These are phyloP conservation scores for Volucella inflata DNA, from an alignment of 2,888 invertebrate species.

Conservation along the genomic window DNA sequence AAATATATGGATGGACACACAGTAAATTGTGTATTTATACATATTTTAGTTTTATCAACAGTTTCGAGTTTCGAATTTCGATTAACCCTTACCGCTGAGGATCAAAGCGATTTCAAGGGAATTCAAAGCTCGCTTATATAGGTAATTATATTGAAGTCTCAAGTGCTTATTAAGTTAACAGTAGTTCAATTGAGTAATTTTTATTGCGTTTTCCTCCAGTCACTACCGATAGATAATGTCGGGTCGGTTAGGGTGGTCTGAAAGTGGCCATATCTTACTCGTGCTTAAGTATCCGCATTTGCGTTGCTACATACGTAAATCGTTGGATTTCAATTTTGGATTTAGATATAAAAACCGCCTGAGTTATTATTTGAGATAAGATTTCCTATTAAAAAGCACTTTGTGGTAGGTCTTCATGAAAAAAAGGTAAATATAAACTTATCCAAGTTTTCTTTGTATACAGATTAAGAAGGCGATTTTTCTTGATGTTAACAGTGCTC, in stretches of 20 bases:
- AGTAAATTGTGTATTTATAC: neutral
- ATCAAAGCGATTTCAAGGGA: constrained; percentile 67
- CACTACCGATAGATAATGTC: constrained; percentile 51
- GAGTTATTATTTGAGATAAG: no score
- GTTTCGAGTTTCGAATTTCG: constrained; percentile 27
- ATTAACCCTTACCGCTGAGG: constrained; percentile 46
- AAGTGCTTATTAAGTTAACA: constrained; percentile 73
- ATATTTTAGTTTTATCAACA: constrained; percentile 43
- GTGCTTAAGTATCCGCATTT: neutral
- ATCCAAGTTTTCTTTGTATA: no score
- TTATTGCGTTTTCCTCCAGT: constrained; percentile 71
- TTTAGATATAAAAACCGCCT: neutral
- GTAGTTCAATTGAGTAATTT: constrained; percentile 74
- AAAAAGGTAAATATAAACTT: no score
- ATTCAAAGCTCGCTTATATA: constrained; percentile 51
- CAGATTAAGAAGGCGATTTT: no score
- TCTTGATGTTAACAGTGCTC: no score
- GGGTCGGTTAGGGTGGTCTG: neutral
- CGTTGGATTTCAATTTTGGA: neutral
- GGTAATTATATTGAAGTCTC: constrained; percentile 67
- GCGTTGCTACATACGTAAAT: neutral
- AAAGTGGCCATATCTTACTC: constrained; percentile 13
- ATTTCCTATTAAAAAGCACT: no score
- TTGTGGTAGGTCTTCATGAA: no score
- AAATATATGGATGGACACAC: neutral